These are phyloP conservation scores for Cercocebus atys DNA, from an alignment of 2,113 vertebrate genomes.

Conservation along the genomic window DNA sequence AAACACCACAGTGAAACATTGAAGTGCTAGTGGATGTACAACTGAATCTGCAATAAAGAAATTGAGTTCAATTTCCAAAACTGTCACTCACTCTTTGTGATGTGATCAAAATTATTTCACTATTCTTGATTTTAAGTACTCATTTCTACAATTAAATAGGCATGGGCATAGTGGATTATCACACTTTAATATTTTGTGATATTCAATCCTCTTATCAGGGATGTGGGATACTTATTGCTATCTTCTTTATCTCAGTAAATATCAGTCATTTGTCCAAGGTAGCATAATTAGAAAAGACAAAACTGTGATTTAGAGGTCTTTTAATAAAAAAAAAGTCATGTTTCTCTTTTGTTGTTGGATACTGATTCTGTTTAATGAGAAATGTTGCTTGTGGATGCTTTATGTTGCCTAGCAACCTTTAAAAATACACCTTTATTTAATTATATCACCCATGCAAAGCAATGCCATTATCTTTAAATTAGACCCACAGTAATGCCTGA, in stretches of 20 bases:
- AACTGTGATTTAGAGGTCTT: not conserved
- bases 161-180: not conserved
- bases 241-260: not conserved
- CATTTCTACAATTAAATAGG: not conserved
- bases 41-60: not conserved
- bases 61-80: not conserved
- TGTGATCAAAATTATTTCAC: not conserved
- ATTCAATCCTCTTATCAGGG: not conserved
- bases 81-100: not conserved
- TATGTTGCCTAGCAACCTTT: not conserved
- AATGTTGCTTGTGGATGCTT: not conserved
- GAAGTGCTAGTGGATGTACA: not conserved
- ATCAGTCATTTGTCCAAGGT: not conserved
- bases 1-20: not conserved
- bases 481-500: not conserved
- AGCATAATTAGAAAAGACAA: not conserved
- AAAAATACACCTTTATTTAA: not conserved
- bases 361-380: not conserved
- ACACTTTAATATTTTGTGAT: not conserved
- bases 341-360: not conserved
- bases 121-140: not conserved
- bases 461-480: not conserved
- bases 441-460: not conserved
- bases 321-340: not conserved
- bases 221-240: not conserved